Conservation (phyloP, 2,113 vertebrate species). For the Amphiprion ocellaris region DNA sequence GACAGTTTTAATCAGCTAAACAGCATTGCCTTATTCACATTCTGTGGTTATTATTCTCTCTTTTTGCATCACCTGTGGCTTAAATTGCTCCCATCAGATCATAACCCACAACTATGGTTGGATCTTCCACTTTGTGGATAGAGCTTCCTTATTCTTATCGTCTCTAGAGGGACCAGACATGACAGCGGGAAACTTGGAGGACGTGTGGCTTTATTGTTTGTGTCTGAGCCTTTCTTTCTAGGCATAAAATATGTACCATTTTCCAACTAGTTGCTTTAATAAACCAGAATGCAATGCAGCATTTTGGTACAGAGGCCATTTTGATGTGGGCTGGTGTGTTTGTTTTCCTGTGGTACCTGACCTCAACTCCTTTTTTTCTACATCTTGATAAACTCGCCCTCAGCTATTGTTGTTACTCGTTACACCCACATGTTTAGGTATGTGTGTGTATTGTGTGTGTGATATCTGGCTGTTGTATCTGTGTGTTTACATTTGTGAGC, state of each 20-base stretch:
- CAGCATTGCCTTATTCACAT: background rate
- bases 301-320: conserved; percentile 24
- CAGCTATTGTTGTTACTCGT: conserved; percentile 39
- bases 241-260: conserved; percentile 10
- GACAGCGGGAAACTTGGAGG: conserved; percentile 9
- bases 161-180: background rate
- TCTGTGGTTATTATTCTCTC: background rate
- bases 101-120: conserved; percentile 19
- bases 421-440: conserved; percentile 43
- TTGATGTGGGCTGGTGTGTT: conserved; percentile 37
- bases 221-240: conserved; percentile 1
- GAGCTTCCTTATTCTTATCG: background rate
- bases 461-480: background rate
- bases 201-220: conserved; percentile 4
- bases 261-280: background rate
- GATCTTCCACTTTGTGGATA: conserved; percentile 28
- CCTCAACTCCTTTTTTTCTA: conserved; percentile 46
- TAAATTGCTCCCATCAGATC: conserved; percentile 12
- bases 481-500: conserved; percentile 10
- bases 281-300: conserved; percentile 11
- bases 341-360: conserved; percentile 51
- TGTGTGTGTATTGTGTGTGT: conserved; percentile 18
- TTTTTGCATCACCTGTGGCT: conserved; percentile 15
- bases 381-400: conserved; percentile 51
- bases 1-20: conserved; percentile 6